Evolutionary conservation across 2,888 invertebrate genomes (phyloP).

Genomic region (Digitonthophagus gazella): DNA sequence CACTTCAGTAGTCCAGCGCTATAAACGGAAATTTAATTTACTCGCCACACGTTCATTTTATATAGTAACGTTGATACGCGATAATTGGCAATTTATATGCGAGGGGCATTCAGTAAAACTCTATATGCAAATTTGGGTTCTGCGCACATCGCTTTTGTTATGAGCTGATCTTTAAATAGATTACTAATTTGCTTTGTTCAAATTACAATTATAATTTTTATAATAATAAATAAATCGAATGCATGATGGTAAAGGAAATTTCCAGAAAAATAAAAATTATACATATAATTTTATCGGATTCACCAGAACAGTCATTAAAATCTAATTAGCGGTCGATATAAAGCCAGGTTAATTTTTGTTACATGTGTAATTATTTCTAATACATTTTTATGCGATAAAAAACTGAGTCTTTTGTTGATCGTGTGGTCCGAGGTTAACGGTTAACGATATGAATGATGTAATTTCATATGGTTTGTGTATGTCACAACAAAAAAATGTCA

Average conservation of each 20-base stretch:
- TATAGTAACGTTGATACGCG: slow-evolving; percentile 42
- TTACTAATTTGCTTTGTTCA: neutral
- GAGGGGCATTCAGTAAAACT: slow-evolving; percentile 37
- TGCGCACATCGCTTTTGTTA: slow-evolving; percentile 28
- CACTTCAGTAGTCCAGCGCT: slow-evolving; percentile 40
- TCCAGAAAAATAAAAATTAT: neutral
- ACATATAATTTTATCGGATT: neutral
- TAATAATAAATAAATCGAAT: too few species aligned
- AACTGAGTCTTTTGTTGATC: neutral
- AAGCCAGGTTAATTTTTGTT: slow-evolving; percentile 2
- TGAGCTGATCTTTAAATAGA: slow-evolving; percentile 20
- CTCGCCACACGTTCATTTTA: slow-evolving; percentile 43
- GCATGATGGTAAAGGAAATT: too few species aligned
- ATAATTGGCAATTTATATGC: slow-evolving; percentile 45
- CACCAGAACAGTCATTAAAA: slow-evolving; percentile 18
- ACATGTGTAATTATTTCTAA: slow-evolving; percentile 10
- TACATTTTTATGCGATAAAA: slow-evolving; percentile 20
- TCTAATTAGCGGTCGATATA: slow-evolving; percentile 18
- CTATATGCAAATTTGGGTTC: slow-evolving; percentile 36
- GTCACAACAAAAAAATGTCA: neutral
- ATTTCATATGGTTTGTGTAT: neutral
- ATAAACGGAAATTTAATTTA: slow-evolving; percentile 45
- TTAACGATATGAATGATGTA: neutral
- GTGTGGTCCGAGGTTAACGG: neutral
- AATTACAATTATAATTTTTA: neutral